These are phyloP conservation scores for Sandelia bainsii DNA, from an alignment of 2,797 vertebrate species.

Conservation along the genomic window DNA sequence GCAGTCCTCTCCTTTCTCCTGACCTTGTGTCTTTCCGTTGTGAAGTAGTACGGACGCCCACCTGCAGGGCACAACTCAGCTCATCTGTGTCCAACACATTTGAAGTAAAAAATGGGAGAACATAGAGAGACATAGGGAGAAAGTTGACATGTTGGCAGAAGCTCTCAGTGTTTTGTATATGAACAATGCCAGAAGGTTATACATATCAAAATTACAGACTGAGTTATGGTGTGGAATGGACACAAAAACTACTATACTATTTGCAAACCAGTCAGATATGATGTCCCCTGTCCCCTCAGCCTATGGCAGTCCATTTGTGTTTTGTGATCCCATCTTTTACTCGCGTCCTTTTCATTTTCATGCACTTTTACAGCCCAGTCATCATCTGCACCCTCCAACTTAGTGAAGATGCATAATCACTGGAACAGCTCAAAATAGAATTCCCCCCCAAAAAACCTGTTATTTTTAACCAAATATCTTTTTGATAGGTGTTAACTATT, in stretches of 20 bases:
- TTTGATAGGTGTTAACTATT: constrained; percentile 8
- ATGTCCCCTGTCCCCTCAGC: constrained; percentile 83
- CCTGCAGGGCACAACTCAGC: background rate
- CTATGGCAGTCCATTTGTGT: constrained; percentile 70
- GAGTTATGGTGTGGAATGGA: background rate
- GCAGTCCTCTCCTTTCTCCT: background rate
- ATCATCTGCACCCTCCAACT: background rate
- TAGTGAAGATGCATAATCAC: background rate
- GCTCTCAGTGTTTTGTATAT: no score
- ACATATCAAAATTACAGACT: no score
- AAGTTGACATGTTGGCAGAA: no score
- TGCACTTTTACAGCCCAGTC: background rate
- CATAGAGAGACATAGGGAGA: no score
- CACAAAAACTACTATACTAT: background rate
- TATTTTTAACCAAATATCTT: background rate
- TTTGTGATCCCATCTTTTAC: constrained; percentile 48
- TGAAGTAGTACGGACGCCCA: constrained; percentile 1
- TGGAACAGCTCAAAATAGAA: constrained; percentile 32
- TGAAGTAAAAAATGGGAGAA: background rate
- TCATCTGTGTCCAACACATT: constrained; percentile 8
- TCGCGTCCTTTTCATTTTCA: constrained; percentile 34
- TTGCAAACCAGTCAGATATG: constrained; percentile 12
- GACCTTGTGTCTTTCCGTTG: background rate
- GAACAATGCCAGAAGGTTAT: background rate
- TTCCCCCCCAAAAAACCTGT: background rate